phyloP scores from a whole-genome alignment of 1,140 invertebrate species.

The Anoplophora glabripennis region DNA sequence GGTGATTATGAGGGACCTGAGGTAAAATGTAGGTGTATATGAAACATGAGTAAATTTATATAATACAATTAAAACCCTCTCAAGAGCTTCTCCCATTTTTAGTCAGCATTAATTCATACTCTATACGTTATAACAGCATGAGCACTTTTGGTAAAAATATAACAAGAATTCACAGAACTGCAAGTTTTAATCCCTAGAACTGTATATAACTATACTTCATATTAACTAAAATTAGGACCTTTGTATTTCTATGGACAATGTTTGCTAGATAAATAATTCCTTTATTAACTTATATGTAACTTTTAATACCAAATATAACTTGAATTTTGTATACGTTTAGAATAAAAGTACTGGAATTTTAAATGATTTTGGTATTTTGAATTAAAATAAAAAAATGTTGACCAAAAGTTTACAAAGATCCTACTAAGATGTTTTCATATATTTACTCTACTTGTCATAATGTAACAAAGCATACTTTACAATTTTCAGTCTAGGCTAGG shows the following conservation, averaged over 20 bases:
- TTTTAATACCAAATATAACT: conserved; percentile 4
- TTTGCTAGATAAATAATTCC: not conserved
- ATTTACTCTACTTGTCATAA: conserved; percentile 31
- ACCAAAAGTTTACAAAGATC: not conserved
- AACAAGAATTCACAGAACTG: conserved; percentile 33
- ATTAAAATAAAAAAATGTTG: too few species aligned
- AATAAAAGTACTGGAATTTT: too few species aligned
- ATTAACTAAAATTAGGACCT: conserved; percentile 33
- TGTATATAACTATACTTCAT: conserved; percentile 27
- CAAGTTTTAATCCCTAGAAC: conserved; percentile 25
- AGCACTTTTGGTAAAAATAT: conserved; percentile 65
- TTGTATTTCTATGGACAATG: conserved; percentile 1
- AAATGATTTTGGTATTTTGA: too few species aligned
- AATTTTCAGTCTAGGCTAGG: conserved; percentile 45
- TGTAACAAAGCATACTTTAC: conserved; percentile 41
- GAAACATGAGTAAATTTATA: too few species aligned
- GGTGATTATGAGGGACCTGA: too few species aligned
- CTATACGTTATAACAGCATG: conserved; percentile 54
- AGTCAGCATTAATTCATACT: conserved; percentile 19
- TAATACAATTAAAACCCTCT: not conserved
- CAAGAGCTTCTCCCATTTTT: conserved; percentile 20
- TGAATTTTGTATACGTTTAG: conserved; percentile 8
- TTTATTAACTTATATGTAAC: not conserved
- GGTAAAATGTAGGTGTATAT: too few species aligned
- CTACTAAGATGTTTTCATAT: conserved; percentile 22